These are phyloP conservation scores for Rhegmatorhina hoffmannsi DNA, from an alignment of 2,113 vertebrate species.

Conservation along the genomic window DNA sequence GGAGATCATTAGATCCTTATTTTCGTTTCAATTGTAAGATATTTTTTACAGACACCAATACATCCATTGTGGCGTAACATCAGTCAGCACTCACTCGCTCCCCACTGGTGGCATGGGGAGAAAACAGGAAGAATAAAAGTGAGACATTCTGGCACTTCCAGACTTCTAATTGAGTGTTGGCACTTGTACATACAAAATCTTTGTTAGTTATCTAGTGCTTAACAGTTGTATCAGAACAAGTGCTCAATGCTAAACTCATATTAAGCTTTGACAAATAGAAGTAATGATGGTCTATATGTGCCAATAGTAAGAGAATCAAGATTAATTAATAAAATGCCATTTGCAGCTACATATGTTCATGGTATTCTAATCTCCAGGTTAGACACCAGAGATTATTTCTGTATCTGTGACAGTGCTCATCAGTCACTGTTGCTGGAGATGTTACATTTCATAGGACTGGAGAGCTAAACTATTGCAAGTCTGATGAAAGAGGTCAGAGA, in stretches of 20 bases:
- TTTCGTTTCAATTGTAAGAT: not conserved
- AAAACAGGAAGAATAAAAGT: not conserved
- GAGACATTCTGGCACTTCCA: not conserved
- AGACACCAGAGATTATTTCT: not conserved
- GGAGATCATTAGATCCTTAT: not conserved
- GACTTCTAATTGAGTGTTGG: not conserved
- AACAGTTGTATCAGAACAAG: not conserved
- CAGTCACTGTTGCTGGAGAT: not conserved
- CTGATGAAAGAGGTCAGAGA: not conserved
- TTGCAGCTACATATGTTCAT: not conserved
- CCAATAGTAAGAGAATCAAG: not conserved
- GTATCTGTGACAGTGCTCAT: not conserved
- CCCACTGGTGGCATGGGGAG: accelerated
- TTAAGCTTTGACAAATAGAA: not conserved
- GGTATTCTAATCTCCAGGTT: not conserved
- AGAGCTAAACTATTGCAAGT: not conserved
- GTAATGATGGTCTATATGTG: not conserved
- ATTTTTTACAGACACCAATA: not conserved
- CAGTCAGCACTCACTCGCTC: not conserved
- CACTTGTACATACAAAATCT: not conserved
- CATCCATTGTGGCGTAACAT: not conserved
- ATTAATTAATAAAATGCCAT: constrained; percentile 14
- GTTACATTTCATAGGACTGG: not conserved
- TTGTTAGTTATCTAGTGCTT: not conserved
- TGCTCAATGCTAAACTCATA: not conserved